Evolutionary conservation across 2,113 vertebrate genomes (phyloP), one percentile per base, ranked within the genome.

Genomic region (Empidonax alnorum): DNA sequence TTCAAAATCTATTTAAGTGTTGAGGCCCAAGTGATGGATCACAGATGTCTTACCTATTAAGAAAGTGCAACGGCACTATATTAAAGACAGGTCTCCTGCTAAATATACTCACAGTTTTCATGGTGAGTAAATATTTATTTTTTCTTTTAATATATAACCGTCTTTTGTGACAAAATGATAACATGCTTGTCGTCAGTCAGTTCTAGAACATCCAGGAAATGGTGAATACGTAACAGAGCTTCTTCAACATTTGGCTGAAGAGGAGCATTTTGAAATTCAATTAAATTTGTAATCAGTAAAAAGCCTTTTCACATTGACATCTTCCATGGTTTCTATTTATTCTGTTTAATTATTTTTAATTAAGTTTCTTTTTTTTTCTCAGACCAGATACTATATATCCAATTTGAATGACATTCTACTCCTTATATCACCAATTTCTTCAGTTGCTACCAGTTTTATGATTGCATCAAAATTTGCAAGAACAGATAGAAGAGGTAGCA

Each of bases 101-200:
- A 69, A 74, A 89, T 14, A 63, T 14, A 61, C 15, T 42, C 88
- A 33, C 30, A 67, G 19, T 78, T 80, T 94, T 83, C 47, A 58
- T 55, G 33, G 50, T 94, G 50, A 89, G 63, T 91, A 89, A 94
- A 84, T 44, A 24, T 56, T 93, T 94, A 15, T 2, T 67, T 84
- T 90, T 84, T 90, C 25, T 79, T 74, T 85, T 74, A 30, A 41
- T 79, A 50, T 68, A 31, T 58, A 89, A 62, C 50, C 58, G 17
- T 82, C 42, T 87, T 56, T 82, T 90, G 63, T 65, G 90, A 93
- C 61, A 89, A 83, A 95, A 89, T 53, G 56, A 68, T 84, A 74
- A 39, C 35, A 49, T 33, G 2, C 23, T 80, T 79, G 62, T 84
- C 76, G 80, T 87, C 76, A 61, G 8, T 77, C 76, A 46, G 39